Evolutionary conservation across 2,113 vertebrate species (phyloP).

Genomic region (Ceyx margarethae): DNA sequence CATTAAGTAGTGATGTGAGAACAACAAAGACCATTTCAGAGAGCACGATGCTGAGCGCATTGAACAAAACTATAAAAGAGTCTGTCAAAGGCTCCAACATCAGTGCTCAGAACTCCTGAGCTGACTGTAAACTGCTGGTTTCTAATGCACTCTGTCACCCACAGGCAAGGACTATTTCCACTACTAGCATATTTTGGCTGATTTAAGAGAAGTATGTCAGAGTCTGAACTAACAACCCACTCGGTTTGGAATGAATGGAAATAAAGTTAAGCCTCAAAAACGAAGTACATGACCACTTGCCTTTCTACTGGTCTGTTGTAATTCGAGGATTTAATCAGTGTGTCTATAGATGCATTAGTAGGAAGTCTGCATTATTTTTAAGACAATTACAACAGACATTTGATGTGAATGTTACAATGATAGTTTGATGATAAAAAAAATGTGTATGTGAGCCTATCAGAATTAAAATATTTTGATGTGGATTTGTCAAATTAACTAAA

Average conservation of each 20-base stretch:
- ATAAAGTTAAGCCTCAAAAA: not conserved
- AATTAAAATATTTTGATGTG: not conserved
- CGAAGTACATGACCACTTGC: not conserved
- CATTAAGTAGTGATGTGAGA: not conserved
- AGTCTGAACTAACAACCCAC: not conserved
- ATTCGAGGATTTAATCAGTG: not conserved
- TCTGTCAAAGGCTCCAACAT: rapidly evolving
- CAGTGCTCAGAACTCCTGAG: not conserved
- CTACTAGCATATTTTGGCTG: not conserved
- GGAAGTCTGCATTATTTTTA: not conserved
- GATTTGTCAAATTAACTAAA: not conserved
- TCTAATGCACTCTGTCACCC: rapidly evolving
- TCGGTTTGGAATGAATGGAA: not conserved
- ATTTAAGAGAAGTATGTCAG: not conserved
- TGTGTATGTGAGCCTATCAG: not conserved
- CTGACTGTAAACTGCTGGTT: not conserved
- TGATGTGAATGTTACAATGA: not conserved
- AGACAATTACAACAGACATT: not conserved
- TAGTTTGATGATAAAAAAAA: not conserved
- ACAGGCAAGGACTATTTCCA: not conserved
- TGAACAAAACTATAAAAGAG: rapidly evolving
- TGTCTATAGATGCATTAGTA: not conserved
- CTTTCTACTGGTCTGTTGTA: not conserved
- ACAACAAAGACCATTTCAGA: not conserved
- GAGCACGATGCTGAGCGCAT: not conserved